These are phyloP conservation scores for Sinonovacula constricta DNA, from an alignment of 1,140 invertebrate species.

Conservation along the genomic window DNA sequence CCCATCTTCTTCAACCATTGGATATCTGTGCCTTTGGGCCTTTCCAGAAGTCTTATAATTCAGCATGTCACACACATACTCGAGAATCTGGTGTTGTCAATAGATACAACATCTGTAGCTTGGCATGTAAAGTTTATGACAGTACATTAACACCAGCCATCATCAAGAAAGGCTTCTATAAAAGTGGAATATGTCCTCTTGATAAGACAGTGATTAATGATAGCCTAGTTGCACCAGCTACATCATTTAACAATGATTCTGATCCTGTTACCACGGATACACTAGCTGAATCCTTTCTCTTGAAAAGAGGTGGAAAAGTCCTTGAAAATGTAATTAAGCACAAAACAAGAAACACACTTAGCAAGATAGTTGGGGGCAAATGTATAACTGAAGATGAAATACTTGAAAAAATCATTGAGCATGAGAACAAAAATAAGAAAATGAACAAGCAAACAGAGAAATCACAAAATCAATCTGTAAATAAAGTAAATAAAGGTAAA, in stretches of 20 bases:
- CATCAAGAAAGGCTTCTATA: slow-evolving; percentile 41
- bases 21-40: slow-evolving; percentile 39
- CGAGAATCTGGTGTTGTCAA: slow-evolving; percentile 22
- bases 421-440: slow-evolving; percentile 7
- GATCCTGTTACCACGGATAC: background rate
- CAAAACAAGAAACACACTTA: slow-evolving; percentile 17
- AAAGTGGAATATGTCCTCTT: slow-evolving; percentile 46
- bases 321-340: slow-evolving; percentile 15
- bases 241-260: background rate
- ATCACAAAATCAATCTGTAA: slow-evolving; percentile 1
- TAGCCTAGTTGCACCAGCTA: slow-evolving; percentile 3
- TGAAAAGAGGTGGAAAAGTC: slow-evolving; percentile 19
- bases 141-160: slow-evolving; percentile 40
- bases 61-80: slow-evolving; percentile 37
- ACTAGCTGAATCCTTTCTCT: slow-evolving; percentile 6
- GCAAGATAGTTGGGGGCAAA: slow-evolving; percentile 19
- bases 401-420: slow-evolving; percentile 6
- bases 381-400: slow-evolving; percentile 23
- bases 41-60: slow-evolving; percentile 32
- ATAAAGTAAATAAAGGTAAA: background rate
- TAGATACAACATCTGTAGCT: slow-evolving; percentile 43
- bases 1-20: slow-evolving; percentile 44
- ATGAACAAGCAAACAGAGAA: background rate
- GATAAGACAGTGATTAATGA: slow-evolving; percentile 18
- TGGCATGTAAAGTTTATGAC: slow-evolving; percentile 47